Evolutionary conservation across 2,113 vertebrate genomes (phyloP).

Genomic region (Micronycteris hirsuta): DNA sequence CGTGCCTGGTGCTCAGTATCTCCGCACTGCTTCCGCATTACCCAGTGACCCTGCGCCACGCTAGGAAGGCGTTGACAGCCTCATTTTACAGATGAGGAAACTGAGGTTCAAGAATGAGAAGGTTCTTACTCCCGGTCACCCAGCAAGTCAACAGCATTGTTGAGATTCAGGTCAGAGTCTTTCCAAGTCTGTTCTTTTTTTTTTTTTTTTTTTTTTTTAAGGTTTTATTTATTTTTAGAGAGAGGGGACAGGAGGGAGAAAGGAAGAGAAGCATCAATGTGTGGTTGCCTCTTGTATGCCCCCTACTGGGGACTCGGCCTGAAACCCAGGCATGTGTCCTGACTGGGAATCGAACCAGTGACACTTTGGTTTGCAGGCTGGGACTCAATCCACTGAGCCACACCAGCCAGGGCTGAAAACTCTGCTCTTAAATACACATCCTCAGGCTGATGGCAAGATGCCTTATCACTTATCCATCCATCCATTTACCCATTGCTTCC

Average conservation of each 20-base stretch:
- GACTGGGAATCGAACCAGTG: too few species aligned
- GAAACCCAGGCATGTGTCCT: too few species aligned
- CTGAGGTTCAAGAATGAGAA: background rate
- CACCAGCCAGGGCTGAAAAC: background rate
- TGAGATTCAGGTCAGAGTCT: background rate
- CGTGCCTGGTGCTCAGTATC: accelerated
- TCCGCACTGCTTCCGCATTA: background rate
- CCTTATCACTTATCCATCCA: too few species aligned
- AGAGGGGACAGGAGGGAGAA: too few species aligned
- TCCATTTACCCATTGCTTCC: background rate
- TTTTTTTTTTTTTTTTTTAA: too few species aligned
- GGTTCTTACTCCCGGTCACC: background rate
- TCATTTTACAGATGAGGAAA: background rate
- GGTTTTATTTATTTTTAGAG: too few species aligned
- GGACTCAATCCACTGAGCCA: too few species aligned
- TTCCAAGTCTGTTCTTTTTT: background rate
- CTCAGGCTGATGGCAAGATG: background rate
- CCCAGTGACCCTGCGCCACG: background rate
- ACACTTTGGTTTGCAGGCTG: too few species aligned
- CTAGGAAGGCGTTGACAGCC: background rate
- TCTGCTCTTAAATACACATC: background rate
- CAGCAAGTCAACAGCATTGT: background rate
- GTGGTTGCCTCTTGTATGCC: too few species aligned
- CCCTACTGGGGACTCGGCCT: too few species aligned
- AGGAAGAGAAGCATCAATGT: too few species aligned